Evolutionary conservation across 2,797 vertebrate genomes (phyloP).

Genomic region (Aselliscus stoliczkanus): DNA sequence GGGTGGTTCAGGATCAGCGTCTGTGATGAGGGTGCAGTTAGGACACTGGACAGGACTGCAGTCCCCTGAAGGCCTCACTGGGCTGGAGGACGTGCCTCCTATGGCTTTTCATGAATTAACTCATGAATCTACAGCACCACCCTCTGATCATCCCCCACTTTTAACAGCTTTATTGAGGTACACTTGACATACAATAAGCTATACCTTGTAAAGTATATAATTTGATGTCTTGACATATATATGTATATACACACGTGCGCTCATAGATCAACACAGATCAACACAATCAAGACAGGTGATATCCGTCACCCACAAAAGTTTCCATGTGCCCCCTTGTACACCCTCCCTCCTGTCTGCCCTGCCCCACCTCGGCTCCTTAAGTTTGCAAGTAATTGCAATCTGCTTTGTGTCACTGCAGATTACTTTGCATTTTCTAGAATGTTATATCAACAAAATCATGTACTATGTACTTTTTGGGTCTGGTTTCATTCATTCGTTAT

Average conservation of each 20-base stretch:
- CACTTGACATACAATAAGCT: not conserved
- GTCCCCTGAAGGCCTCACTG: not conserved
- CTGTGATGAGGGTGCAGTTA: not conserved
- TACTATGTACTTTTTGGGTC: not conserved
- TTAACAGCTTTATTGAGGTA: not conserved
- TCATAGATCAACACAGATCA: not conserved
- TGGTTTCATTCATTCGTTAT: not conserved
- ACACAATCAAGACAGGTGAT: not conserved
- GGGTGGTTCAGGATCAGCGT: not conserved
- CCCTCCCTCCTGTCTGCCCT: not conserved
- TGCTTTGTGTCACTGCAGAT: not conserved
- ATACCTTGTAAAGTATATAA: not conserved
- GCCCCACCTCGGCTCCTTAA: not conserved
- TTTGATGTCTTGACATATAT: not conserved
- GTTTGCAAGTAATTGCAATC: not conserved
- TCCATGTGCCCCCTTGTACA: not conserved
- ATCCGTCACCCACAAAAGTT: not conserved
- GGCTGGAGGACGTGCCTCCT: no score
- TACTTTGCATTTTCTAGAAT: not conserved
- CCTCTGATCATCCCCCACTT: not conserved
- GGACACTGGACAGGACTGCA: no score
- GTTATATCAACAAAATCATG: not conserved
- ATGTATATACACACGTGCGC: no score
- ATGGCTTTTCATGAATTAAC: not conserved
- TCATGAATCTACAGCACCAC: not conserved